Conservation (phyloP, 1,140 invertebrate genomes). For the Cydia fagiglandana region DNA sequence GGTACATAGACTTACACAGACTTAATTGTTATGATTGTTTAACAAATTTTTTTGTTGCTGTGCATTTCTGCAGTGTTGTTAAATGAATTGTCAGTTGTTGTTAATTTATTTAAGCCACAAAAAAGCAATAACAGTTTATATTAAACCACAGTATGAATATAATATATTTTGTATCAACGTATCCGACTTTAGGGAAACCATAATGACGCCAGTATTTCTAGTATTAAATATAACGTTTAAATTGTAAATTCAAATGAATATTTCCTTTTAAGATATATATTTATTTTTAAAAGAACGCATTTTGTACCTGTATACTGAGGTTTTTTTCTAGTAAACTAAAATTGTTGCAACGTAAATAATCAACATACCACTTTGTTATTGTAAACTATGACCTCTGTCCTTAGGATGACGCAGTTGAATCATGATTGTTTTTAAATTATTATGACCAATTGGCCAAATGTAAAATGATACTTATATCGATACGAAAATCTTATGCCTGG, state of each 20-base stretch:
- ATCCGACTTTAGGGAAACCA: neutral
- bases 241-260: constrained; percentile 15
- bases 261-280: neutral
- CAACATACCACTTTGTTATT: neutral
- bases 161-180: neutral
- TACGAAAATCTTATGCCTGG: no score
- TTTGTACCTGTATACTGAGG: neutral
- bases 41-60: neutral
- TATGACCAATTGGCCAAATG: no score
- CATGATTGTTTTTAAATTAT: no score
- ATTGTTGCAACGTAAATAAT: neutral
- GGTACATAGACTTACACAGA: neutral
- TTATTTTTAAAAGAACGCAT: no score
- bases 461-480: no score
- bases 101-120: constrained; percentile 10
- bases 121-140: constrained; percentile 29
- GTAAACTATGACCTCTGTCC: neutral
- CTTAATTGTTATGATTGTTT: constrained; percentile 2
- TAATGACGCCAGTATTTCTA: constrained; percentile 6
- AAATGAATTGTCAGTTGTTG: constrained; percentile 21
- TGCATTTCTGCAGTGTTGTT: neutral
- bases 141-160: constrained; percentile 1
- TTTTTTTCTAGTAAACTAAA: neutral
- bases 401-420: no score
- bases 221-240: neutral